Evolutionary conservation across 2,113 vertebrate species (phyloP), one percentile per base, ranked within the genome.

Genomic region (Zapornia atra): DNA sequence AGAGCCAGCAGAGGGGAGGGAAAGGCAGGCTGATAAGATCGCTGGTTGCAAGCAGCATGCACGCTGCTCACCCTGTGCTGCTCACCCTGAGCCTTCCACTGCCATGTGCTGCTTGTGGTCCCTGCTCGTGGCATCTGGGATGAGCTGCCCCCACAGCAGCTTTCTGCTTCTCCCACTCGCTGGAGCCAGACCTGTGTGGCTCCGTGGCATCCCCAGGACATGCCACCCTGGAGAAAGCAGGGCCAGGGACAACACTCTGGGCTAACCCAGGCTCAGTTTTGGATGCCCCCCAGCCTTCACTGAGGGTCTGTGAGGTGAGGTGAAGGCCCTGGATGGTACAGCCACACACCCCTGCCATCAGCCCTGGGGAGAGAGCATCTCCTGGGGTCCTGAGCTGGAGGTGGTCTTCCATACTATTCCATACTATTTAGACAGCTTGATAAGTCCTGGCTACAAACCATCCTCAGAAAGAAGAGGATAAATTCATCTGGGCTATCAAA

Each of bases 51-150:
- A 64, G 73, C 44, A 11, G 46, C 2, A 0, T 8, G 1, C 17
- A 11, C 10, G 1, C 48, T 0, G 5, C 70, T 78, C 40, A 5
- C 38, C 69, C 68, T 6, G 0, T n/a, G 1, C 48, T 0, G 5
- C 70, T 78, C 17, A 10, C 5, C 59, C 34, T 34, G 56, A 31
- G 17, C 10, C 60, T 86, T 57, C 71, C 54, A 14, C 48, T 38
- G 28, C 75, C 34, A 14, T 2, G 48, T 22, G 40, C 86, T 81
- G 53, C 71, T 83, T 25, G 4, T 1, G 0, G 8, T 10, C 63
- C 36, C 78, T 60, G 60, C 63, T 25, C 6, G 1, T 13, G 56
- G 66, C 86, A 8, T 48, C 64, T 15, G 33, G 42, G 40, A 59
- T 0, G 0, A 15, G n/a, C 53, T 42, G 29, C 34, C 29, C 12